A percentile compares a stretch with the other conserved stretches of the same genome.
Conservation (phyloP, 2,888 invertebrate genomes). For the Zaprionus lineosus region DNA sequence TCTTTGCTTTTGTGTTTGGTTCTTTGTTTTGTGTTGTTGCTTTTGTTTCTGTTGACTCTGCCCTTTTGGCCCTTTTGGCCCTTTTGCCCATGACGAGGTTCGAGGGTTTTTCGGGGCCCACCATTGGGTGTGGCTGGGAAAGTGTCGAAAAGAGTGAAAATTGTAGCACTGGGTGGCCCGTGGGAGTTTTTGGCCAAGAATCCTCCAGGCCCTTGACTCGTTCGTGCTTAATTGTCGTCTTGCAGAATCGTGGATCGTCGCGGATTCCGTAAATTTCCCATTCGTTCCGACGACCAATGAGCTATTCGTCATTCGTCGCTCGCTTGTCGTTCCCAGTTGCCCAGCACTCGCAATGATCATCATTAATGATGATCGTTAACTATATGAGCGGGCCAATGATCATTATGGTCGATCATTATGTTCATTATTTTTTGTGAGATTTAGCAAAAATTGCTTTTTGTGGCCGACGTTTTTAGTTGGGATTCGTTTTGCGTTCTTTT, state of each 20-base stretch:
- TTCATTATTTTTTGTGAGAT: slow-evolving; percentile 41
- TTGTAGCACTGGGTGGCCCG: slow-evolving; percentile 76
- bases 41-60: slow-evolving; percentile 24
- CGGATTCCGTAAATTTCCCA: slow-evolving; percentile 75
- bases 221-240: slow-evolving; percentile 81
- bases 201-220: slow-evolving; percentile 31
- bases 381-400: slow-evolving; percentile 26
- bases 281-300: slow-evolving; percentile 70
- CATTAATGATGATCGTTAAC: slow-evolving; percentile 8
- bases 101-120: slow-evolving; percentile 5
- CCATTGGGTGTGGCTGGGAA: slow-evolving; percentile 68
- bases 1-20: slow-evolving; percentile 55
- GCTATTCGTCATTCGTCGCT: slow-evolving; percentile 81
- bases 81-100: too few relatives aligned
- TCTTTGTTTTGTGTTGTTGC: slow-evolving; percentile 46
- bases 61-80: slow-evolving; percentile 27
- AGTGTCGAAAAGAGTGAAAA: slow-evolving; percentile 68
- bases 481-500: slow-evolving; percentile 67
- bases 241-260: slow-evolving; percentile 72
- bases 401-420: slow-evolving; percentile 61
- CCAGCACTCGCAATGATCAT: slow-evolving; percentile 32
- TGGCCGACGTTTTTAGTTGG: slow-evolving; percentile 37
- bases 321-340: slow-evolving; percentile 70
- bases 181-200: slow-evolving; percentile 55
- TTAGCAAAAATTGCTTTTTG: slow-evolving; percentile 66